Percentiles rank a stretch among this genome's conserved stretches.
phyloP scores from a whole-genome alignment of 2,888 invertebrate species.

The Digitonthophagus gazella region DNA sequence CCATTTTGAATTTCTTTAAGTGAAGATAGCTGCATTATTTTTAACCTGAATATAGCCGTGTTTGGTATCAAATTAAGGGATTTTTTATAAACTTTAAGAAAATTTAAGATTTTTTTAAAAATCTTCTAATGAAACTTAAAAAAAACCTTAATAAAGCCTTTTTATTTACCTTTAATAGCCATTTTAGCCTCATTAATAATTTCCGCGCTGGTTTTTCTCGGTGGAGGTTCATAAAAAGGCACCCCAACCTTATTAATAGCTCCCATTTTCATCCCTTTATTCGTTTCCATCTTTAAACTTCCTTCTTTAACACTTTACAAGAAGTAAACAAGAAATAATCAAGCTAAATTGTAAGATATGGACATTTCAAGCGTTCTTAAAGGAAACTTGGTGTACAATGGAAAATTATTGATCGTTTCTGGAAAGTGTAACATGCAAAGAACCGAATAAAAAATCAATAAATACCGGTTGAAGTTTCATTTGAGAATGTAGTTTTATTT shows the following conservation, averaged over 20 bases:
- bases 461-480: no score
- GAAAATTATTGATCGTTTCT: neutral
- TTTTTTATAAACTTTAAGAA: no score
- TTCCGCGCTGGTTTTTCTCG: constrained; percentile 73
- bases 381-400: no score
- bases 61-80: no score
- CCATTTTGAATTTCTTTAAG: no score
- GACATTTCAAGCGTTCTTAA: no score
- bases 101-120: no score
- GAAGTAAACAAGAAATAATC: no score
- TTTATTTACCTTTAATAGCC: constrained; percentile 52
- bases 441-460: neutral
- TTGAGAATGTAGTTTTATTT: no score
- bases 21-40: no score
- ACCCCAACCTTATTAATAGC: constrained; percentile 36
- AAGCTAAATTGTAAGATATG: no score
- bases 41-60: no score
- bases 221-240: constrained; percentile 62
- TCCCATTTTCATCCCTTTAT: constrained; percentile 24
- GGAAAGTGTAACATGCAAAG: neutral
- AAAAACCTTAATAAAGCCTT: neutral
- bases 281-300: constrained; percentile 9
- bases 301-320: neutral
- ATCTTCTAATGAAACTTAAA: neutral
- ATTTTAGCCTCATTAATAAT: constrained; percentile 77